These are phyloP conservation scores for Procavia capensis DNA, from an alignment of 2,113 vertebrate species.

Conservation along the genomic window DNA sequence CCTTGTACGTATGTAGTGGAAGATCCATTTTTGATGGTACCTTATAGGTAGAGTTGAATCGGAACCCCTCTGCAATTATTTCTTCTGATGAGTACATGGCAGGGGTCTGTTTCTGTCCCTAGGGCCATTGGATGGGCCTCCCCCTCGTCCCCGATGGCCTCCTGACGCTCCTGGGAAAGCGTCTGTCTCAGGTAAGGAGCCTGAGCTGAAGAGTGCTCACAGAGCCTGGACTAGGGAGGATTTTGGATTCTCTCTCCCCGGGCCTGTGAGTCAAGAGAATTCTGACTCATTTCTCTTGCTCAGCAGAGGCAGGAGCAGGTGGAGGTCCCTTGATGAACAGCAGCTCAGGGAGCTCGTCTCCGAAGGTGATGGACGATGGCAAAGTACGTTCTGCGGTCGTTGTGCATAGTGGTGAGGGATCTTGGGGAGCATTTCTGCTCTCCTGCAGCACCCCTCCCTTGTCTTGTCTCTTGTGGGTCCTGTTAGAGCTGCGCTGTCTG, in stretches of 20 bases:
- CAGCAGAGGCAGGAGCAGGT: slow-evolving; percentile 80
- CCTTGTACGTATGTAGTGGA: background rate
- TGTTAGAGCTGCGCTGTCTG: slow-evolving; percentile 77
- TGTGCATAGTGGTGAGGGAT: background rate
- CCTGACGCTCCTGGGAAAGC: slow-evolving; percentile 91
- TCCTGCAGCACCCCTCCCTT: background rate
- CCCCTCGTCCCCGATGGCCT: slow-evolving; percentile 78
- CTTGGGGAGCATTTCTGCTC: background rate
- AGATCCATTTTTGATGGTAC: background rate
- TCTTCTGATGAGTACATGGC: background rate
- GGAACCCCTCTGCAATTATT: background rate
- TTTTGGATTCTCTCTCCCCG: background rate
- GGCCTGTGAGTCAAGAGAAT: accelerated
- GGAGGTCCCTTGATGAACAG: slow-evolving; percentile 69
- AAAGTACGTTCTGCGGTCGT: slow-evolving; percentile 86
- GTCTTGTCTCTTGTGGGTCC: slow-evolving; percentile 60
- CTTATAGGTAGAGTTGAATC: background rate
- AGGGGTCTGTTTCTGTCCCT: slow-evolving; percentile 61
- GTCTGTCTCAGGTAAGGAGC: slow-evolving; percentile 85
- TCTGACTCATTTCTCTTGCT: background rate
- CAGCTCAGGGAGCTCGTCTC: slow-evolving; percentile 93
- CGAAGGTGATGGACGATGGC: slow-evolving; percentile 86
- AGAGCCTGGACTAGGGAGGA: background rate
- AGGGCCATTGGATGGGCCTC: slow-evolving; percentile 86
- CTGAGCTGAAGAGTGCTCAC: background rate